Percentiles rank a stretch among this genome's conserved stretches.
phyloP scores from a whole-genome alignment of 2,888 invertebrate species.

The Lasioglossum calceatum region DNA sequence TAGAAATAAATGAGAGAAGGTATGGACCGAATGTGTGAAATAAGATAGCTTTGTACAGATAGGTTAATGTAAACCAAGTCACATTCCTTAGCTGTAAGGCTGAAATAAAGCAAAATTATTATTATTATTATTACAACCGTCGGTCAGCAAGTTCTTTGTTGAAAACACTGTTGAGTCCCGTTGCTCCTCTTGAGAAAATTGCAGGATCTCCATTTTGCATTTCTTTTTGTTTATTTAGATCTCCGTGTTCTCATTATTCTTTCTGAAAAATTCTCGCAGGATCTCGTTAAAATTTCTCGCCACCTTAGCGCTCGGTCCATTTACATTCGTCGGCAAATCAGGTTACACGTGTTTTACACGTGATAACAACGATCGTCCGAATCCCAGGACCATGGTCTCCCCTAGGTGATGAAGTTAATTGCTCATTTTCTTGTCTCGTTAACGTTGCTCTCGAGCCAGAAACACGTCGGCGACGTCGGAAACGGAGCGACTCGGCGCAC shows the following conservation, averaged over 20 bases:
- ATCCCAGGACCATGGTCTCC: constrained; percentile 62
- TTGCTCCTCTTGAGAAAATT: background rate
- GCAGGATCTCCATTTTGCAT: background rate
- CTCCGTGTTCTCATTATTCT: background rate
- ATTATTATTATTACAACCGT: background rate
- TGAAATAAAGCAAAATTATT: no score
- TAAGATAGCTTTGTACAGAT: no score
- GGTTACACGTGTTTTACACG: constrained; percentile 69
- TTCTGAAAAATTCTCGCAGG: constrained; percentile 12
- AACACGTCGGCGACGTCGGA: constrained; percentile 43
- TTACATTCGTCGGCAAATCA: constrained; percentile 48
- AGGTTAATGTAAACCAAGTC: no score
- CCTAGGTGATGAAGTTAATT: constrained; percentile 79
- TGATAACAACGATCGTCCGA: constrained; percentile 66
- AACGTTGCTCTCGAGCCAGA: constrained; percentile 64
- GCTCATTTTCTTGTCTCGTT: constrained; percentile 79
- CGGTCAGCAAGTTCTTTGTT: background rate
- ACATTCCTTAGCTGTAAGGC: no score
- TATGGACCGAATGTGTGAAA: no score
- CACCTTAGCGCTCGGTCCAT: constrained; percentile 30
- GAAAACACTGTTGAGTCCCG: no score
- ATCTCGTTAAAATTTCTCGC: constrained; percentile 49
- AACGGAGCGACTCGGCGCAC: constrained; percentile 50
- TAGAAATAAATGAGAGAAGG: no score
- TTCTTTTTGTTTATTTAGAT: background rate